Conservation (phyloP, 2,888 invertebrate genomes). For the Drosophila neotestacea region DNA sequence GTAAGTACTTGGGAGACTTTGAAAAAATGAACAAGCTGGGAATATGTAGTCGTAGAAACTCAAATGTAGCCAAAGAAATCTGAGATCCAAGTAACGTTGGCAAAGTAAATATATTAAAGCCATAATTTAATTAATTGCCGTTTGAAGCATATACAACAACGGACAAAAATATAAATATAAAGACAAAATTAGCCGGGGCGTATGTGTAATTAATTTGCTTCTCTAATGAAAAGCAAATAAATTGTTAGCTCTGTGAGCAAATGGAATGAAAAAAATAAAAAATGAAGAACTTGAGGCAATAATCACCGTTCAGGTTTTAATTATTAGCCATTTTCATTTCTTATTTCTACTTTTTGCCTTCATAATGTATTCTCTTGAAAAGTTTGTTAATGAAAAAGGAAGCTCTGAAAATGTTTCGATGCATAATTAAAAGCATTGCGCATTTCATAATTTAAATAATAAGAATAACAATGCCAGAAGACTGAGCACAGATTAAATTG, state of each 20-base stretch:
- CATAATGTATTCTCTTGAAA: constrained; percentile 13
- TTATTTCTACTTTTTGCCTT: constrained; percentile 2
- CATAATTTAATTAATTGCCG: constrained; percentile 62
- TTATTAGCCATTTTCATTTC: constrained; percentile 21
- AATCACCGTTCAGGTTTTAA: constrained; percentile 41
- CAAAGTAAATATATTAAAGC: constrained; percentile 49
- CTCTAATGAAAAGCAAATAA: constrained; percentile 63
- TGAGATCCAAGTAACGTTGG: constrained; percentile 22
- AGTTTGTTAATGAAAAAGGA: constrained; percentile 40
- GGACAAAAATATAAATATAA: constrained; percentile 4
- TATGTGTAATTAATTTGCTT: constrained; percentile 52
- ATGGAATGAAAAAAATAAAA: background rate
- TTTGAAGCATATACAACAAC: constrained; percentile 28
- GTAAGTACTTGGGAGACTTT: background rate
- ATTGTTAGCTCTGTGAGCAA: constrained; percentile 16
- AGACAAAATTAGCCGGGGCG: constrained; percentile 26
- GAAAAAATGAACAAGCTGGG: background rate
- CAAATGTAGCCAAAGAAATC: constrained; percentile 20
- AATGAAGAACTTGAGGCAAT: constrained; percentile 29
- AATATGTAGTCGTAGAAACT: background rate
- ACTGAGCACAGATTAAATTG: constrained; percentile 54
- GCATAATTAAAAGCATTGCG: constrained; percentile 73
- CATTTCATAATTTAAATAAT: constrained; percentile 68
- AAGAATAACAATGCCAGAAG: constrained; percentile 59
- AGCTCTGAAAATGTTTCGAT: constrained; percentile 49